A percentile compares a stretch with the other conserved stretches of the same genome.
Conservation (phyloP, 2,113 vertebrate species). For the Gobius niger region DNA sequence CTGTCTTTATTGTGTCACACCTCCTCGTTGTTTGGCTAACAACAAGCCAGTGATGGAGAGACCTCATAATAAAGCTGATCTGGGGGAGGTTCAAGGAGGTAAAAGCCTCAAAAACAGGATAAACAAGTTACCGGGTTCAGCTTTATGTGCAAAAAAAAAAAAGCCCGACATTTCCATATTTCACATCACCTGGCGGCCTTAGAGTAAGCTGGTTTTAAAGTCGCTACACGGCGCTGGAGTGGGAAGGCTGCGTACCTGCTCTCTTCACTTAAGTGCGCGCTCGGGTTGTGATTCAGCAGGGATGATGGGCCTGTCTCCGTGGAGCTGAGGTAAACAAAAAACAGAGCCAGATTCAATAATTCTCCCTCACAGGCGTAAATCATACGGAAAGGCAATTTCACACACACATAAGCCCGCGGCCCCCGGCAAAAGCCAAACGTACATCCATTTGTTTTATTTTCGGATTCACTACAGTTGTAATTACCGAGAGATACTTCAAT, state of each 20-base stretch:
- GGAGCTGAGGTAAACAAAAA: conserved; percentile 65
- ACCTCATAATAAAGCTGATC: no score
- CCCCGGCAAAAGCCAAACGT: background rate
- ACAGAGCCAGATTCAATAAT: conserved; percentile 11
- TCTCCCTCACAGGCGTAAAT: background rate
- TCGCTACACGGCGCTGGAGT: conserved; percentile 2
- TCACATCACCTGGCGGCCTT: background rate
- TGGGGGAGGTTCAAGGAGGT: background rate
- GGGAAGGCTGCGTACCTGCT: conserved; percentile 59
- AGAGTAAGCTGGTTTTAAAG: background rate
- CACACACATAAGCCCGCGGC: conserved; percentile 17
- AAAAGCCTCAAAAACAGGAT: background rate
- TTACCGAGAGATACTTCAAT: conserved; percentile 3
- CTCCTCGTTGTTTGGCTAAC: no score
- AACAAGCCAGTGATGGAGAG: no score
- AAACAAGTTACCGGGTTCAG: background rate
- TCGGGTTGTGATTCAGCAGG: conserved; percentile 34
- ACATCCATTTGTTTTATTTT: conserved; percentile 1
- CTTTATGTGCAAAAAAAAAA: background rate
- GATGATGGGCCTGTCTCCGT: conserved; percentile 19
- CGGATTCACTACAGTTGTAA: background rate
- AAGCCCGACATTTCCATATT: background rate
- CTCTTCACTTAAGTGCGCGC: conserved; percentile 27
- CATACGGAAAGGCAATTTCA: conserved; percentile 17
- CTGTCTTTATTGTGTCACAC: no score